phyloP scores from a whole-genome alignment of 2,797 vertebrate species.

The Microctenopoma lineatum region DNA sequence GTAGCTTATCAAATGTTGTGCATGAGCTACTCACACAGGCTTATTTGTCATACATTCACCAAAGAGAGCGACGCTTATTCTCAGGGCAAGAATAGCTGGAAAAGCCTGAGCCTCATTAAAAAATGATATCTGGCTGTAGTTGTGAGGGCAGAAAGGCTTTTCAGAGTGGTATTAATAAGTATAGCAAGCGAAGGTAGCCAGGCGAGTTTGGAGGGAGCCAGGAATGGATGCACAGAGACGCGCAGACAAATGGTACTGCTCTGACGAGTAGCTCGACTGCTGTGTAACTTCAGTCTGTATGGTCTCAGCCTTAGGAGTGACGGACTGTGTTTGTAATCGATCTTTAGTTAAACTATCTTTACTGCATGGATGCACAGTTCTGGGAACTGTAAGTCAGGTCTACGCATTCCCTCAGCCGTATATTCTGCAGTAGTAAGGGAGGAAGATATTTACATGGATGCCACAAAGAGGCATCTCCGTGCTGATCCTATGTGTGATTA shows the following conservation, averaged over 20 bases:
- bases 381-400: neutral
- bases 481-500: conserved; percentile 6
- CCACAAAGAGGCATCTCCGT: conserved; percentile 11
- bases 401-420: neutral
- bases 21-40: neutral
- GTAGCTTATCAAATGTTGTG: conserved; percentile 1
- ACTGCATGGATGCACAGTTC: neutral
- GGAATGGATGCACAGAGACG: conserved; percentile 30
- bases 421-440: conserved; percentile 9
- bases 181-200: conserved; percentile 20
- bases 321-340: conserved; percentile 1
- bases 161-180: conserved; percentile 29
- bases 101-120: conserved; percentile 43
- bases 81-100: conserved; percentile 27
- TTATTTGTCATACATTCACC: conserved; percentile 1
- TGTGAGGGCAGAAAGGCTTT: conserved; percentile 21
- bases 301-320: conserved; percentile 1
- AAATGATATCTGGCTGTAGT: conserved; percentile 25
- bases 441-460: neutral
- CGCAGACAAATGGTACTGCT: conserved; percentile 28
- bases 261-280: conserved; percentile 24
- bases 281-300: conserved; percentile 15
- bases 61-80: conserved; percentile 6
- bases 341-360: neutral
- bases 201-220: conserved; percentile 23